Base-by-base conservation (phyloP, 1,140 invertebrate species). In the Popillia japonica region DNA sequence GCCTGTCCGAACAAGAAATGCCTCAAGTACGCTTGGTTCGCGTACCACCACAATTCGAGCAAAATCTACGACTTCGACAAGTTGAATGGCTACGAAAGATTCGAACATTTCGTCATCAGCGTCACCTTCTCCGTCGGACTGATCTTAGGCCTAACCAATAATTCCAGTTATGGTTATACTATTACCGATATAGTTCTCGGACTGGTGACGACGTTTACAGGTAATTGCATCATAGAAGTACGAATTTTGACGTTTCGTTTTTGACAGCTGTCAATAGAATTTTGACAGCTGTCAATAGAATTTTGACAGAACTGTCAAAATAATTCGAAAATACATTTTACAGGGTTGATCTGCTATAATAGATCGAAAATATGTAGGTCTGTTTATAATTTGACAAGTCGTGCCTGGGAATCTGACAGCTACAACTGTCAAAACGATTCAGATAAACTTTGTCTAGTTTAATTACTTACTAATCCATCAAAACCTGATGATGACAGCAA, bases 1-100 rank as follows among this genome's bases (percentile, higher is more conserved):
- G 41, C 55, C 3, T 77, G 76, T 14, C 59, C 34, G 9, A 11
- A 64, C 22, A 14, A 34, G 59, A 55, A 77, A 34, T 77, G 76
- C 20, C 10, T 22, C 3, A n/a, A 64, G 23, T 61, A 61, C 27
- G 27, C 48, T n/a, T 77, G 76, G 76, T 77, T 20, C 11, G 20
- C 7, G 10, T 77, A 77, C 48, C 10, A 40, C 17, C 48, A 27
- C 10, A 64, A 64, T 22, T 4, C 17, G 0, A 64, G n/a, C 20
- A 6, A 22, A 17, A n/a, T n/a, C n/a, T 9, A 64, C 7, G 6
- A 17, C 6, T 48, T 48, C 44, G 17, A 48, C 11, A 48, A 48
- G 11, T 14, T n/a, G 1, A n/a, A 27, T 2, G 17, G 22, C 8
- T 23, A n/a, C 1, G 61, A 64, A 64, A 64, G 61, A 27, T 20